Percentiles rank a stretch among this genome's conserved stretches.
Evolutionary conservation across 2,797 vertebrate species (phyloP).

Genomic region (Ciconia nigra): DNA sequence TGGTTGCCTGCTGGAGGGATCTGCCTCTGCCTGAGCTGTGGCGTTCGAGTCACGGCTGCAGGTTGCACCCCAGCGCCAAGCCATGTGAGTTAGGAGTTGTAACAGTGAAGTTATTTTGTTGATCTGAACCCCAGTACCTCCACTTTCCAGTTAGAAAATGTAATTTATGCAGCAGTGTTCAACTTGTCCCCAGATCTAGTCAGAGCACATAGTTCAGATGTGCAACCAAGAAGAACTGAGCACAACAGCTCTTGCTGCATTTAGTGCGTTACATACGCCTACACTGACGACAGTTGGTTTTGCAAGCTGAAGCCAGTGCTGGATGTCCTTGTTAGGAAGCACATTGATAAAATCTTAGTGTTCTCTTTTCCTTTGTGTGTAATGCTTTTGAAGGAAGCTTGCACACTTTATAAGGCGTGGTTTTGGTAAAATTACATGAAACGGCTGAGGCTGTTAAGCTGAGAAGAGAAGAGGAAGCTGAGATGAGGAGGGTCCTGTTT

Average conservation of each 20-base stretch:
- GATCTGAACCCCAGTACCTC: background rate
- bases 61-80: background rate
- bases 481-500: background rate
- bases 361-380: background rate
- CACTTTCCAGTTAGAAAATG: background rate
- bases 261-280: background rate
- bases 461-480: background rate
- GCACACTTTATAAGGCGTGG: background rate
- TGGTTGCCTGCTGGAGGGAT: background rate
- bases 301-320: background rate
- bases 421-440: background rate
- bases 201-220: background rate
- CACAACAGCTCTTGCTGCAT: background rate
- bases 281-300: background rate
- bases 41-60: fast-evolving
- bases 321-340: background rate
- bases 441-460: background rate
- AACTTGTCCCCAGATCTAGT: background rate
- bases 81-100: background rate
- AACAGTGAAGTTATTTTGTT: background rate
- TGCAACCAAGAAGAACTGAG: background rate
- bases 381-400: background rate
- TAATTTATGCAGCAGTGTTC: background rate
- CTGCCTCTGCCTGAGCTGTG: background rate
- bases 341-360: background rate